Base-by-base conservation (phyloP, 2,888 invertebrate species). In the Strigamia transsilvanica region DNA sequence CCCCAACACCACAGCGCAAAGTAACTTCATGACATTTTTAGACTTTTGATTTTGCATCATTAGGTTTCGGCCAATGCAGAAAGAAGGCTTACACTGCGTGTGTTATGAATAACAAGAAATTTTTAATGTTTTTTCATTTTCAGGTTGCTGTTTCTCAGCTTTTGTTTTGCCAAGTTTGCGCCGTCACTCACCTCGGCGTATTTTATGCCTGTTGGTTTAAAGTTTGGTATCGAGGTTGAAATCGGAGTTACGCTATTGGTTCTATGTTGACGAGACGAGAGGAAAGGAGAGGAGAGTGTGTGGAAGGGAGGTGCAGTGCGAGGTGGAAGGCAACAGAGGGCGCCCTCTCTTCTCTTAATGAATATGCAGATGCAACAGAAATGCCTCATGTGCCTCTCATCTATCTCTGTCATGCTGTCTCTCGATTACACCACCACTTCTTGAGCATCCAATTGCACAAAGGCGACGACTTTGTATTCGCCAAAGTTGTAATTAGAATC, bases 341-440 rank as follows among this genome's bases (percentile, higher is more conserved):
- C 78, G 78, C 78, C 78, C 78, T 78, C 61, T 56, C 56, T 42
- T 56, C 80, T 32, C 80, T 80, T 80, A 80, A 80, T 80, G 80
- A 80, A 80, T 80, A 80, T 80, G 80, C 80, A 80, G 80, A 80
- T 80, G 80, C 27, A 42, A 80, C 56, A 80, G 80, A 80, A 56
- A 80, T 80, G 80, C 56, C 61, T 80, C 51, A 80, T 80, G 51
- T 80, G 80, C 61, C 15, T 32, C 32, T 46, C 80, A 80, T 80
- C 38, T 38, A 61, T 80, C 80, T 80, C 51, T 80, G 80, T 80
- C 80, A 80, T 56, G 61, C 32, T 27, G 61, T 23, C 61, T 80
- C 80, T 61, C 80, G 80, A 80, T 80, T 80, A 80, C 51, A 41
- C 42, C 46, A n/a, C 61, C 80, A 27, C 61, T 80, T 61, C 80